A percentile compares a stretch with the other conserved stretches of the same genome.
phyloP scores from a whole-genome alignment of 2,113 vertebrate species.

The Hydrochoerus hydrochaeris region DNA sequence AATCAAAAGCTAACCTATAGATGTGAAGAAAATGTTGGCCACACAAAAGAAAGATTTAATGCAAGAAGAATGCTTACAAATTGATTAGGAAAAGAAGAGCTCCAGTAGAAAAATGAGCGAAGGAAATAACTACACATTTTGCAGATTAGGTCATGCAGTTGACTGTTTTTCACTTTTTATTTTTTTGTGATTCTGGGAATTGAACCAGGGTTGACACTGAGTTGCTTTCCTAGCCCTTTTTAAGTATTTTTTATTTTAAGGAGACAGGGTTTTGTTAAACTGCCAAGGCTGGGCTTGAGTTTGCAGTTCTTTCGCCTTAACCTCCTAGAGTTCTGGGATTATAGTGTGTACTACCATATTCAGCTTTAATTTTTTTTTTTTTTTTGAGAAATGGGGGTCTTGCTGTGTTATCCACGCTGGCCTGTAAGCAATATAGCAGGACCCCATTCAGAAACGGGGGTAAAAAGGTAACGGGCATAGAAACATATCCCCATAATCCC shows the following conservation, averaged over 20 bases:
- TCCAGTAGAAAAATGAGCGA: neutral
- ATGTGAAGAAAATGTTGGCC: neutral
- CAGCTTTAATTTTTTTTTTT: neutral
- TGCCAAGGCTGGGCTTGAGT: neutral
- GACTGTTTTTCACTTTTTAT: neutral
- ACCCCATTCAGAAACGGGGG: neutral
- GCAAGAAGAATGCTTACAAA: neutral
- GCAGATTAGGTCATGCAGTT: neutral
- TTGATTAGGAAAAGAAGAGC: neutral
- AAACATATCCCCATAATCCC: neutral
- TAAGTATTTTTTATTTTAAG: neutral
- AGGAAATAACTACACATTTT: neutral
- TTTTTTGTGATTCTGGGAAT: neutral
- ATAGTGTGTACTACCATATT: neutral
- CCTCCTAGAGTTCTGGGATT: neutral
- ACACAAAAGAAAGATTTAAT: neutral
- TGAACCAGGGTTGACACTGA: neutral
- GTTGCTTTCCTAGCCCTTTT: neutral
- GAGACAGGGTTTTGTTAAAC: neutral
- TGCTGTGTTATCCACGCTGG: neutral
- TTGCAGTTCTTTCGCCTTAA: neutral
- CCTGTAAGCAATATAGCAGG: neutral
- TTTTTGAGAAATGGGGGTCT: neutral
- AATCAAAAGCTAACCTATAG: neutral
- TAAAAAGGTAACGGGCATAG: neutral